Conservation (phyloP, 2,888 invertebrate genomes). For the Perizoma flavofasciatum region DNA sequence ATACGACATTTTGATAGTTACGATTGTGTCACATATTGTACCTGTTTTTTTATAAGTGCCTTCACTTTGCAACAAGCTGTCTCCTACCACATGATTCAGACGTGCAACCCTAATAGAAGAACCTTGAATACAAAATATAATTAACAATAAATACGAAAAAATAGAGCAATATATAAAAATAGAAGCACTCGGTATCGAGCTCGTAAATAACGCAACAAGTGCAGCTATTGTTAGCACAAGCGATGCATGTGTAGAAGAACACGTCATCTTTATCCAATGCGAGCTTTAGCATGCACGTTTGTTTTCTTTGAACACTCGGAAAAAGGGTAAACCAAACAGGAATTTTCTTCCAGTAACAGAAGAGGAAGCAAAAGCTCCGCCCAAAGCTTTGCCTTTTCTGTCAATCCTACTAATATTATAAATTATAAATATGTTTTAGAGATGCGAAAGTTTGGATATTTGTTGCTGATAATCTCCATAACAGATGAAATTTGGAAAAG, state of each 20-base stretch:
- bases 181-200: slow-evolving; percentile 16
- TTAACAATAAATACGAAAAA: slow-evolving; percentile 18
- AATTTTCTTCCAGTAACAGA: neutral
- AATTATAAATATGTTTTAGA: no score
- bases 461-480: no score
- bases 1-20: no score
- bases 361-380: neutral
- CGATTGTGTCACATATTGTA: no score
- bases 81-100: slow-evolving; percentile 4
- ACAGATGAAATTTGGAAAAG: no score
- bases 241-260: slow-evolving; percentile 4
- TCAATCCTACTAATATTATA: no score
- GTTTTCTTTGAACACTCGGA: neutral
- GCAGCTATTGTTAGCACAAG: slow-evolving; percentile 32
- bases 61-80: neutral
- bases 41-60: no score
- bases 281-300: neutral
- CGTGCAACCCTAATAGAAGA: neutral
- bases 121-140: slow-evolving; percentile 18
- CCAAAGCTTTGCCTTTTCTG: neutral
- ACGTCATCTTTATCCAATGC: slow-evolving; percentile 7
- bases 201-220: slow-evolving; percentile 25
- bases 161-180: slow-evolving; percentile 23
- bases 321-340: neutral
- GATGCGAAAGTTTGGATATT: no score